phyloP scores from a whole-genome alignment of 2,888 invertebrate species.

The Sphecodes monilicornis region DNA sequence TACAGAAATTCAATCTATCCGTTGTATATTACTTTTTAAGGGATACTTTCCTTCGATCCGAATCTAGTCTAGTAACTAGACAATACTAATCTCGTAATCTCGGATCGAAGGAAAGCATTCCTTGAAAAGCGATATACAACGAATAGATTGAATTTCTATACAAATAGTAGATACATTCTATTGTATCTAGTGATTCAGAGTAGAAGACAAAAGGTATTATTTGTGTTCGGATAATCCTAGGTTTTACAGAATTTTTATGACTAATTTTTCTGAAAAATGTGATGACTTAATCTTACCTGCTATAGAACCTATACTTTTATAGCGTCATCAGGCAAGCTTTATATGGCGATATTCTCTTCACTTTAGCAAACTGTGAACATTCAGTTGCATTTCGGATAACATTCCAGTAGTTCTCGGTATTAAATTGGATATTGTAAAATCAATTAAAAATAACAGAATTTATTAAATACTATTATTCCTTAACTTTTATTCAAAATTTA shows the following conservation, averaged over 20 bases:
- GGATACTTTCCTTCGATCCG: slow-evolving; percentile 5
- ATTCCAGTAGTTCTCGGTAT: background rate
- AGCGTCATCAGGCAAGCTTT: background rate
- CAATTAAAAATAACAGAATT: background rate
- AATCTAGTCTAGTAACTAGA: too few species aligned
- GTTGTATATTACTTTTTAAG: background rate
- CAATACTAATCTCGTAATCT: too few species aligned
- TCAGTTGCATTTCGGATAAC: background rate
- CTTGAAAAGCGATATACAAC: too few species aligned
- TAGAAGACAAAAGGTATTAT: background rate
- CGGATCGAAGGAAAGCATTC: too few species aligned
- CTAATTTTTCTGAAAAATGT: slow-evolving; percentile 11
- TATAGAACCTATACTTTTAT: background rate
- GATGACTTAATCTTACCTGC: background rate
- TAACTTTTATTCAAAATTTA: background rate
- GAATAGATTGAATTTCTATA: too few species aligned
- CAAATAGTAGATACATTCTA: too few species aligned
- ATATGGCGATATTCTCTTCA: background rate
- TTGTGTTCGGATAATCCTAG: background rate
- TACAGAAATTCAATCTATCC: background rate
- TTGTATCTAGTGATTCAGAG: slow-evolving; percentile 17
- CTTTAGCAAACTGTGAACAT: background rate
- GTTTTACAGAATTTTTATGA: slow-evolving; percentile 15
- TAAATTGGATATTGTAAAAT: background rate
- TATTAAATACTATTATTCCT: background rate